Evolutionary conservation across 2,797 vertebrate genomes (phyloP).

Genomic region (Intellagama lesueurii): DNA sequence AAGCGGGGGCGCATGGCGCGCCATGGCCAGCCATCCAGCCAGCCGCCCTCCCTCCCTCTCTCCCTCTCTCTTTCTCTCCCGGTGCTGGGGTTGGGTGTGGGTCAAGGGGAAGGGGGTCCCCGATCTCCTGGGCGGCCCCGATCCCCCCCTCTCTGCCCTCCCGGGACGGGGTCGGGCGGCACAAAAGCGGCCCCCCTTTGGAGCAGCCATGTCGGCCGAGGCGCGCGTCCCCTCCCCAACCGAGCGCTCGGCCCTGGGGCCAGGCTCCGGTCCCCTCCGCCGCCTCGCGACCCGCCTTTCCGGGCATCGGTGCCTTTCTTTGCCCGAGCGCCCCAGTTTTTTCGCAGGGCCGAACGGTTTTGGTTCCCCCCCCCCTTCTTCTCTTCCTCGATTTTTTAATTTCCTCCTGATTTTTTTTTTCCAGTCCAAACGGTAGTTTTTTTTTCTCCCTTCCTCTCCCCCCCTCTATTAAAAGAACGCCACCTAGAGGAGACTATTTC

Average conservation of each 20-base stretch:
- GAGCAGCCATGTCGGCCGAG: slow-evolving; percentile 75
- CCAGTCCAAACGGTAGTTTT: slow-evolving; percentile 64
- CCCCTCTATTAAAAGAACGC: slow-evolving; percentile 75
- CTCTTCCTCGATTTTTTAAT: slow-evolving; percentile 51
- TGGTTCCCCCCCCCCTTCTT: slow-evolving; percentile 49
- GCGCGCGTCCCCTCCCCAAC: not conserved
- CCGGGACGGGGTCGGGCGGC: not conserved
- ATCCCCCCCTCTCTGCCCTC: not conserved
- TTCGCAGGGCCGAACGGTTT: not conserved
- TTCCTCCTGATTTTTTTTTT: too few relatives aligned
- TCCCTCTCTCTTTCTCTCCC: too few relatives aligned
- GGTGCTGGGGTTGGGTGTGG: too few relatives aligned
- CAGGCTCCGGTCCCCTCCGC: slow-evolving; percentile 4
- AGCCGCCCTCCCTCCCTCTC: too few relatives aligned
- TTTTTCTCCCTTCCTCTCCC: not conserved
- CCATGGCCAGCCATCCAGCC: too few relatives aligned
- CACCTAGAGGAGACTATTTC: slow-evolving; percentile 79
- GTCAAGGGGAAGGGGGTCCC: too few relatives aligned
- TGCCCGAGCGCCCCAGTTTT: not conserved
- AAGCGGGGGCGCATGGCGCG: slow-evolving; percentile 51
- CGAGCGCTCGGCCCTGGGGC: slow-evolving; percentile 45
- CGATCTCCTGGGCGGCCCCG: slow-evolving; percentile 11
- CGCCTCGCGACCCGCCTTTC: not conserved
- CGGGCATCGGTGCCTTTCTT: not conserved
- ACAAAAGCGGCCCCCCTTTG: slow-evolving; percentile 33